Conservation (phyloP, 1,140 invertebrate species). For the Drosophila lacertosa region DNA sequence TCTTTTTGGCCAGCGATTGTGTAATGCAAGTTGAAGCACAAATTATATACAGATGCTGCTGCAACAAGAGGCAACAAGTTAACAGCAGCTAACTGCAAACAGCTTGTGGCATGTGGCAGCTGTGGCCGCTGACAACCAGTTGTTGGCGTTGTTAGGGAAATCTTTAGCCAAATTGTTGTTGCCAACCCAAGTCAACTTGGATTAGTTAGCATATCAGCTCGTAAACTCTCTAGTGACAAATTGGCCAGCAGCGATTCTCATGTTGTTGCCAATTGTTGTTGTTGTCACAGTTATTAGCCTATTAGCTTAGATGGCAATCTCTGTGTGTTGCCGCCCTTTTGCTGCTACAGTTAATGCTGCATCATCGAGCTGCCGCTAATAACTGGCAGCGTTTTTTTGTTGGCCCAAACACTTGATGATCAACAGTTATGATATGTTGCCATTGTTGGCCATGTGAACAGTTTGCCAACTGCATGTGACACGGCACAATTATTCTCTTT, state of each 20-base stretch:
- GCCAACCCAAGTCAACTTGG: not conserved
- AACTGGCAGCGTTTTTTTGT: no score
- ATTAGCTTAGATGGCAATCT: conserved; percentile 39
- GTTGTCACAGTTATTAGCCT: conserved; percentile 19
- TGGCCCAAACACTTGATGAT: conserved; percentile 52
- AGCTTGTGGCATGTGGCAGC: conserved; percentile 42
- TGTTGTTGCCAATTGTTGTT: conserved; percentile 24
- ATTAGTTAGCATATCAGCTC: conserved; percentile 34
- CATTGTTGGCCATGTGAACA: conserved; percentile 71
- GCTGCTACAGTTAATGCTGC: not conserved
- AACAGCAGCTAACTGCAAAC: conserved; percentile 8
- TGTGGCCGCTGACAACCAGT: conserved; percentile 18
- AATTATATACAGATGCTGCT: conserved; percentile 45
- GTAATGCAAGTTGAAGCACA: conserved; percentile 37
- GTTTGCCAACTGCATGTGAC: conserved; percentile 47
- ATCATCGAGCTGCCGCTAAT: conserved; percentile 7
- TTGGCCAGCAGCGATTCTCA: conserved; percentile 30
- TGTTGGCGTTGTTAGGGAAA: conserved; percentile 24
- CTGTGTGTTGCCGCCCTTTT: conserved; percentile 18
- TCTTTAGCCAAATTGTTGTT: conserved; percentile 30
- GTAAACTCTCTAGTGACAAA: conserved; percentile 50
- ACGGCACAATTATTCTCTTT: conserved; percentile 56
- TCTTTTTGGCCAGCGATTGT: conserved; percentile 12
- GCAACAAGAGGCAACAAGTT: conserved; percentile 6
- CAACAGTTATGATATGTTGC: conserved; percentile 75